Base-by-base conservation (phyloP, 2,113 vertebrate genomes). In the Macaca nemestrina region DNA sequence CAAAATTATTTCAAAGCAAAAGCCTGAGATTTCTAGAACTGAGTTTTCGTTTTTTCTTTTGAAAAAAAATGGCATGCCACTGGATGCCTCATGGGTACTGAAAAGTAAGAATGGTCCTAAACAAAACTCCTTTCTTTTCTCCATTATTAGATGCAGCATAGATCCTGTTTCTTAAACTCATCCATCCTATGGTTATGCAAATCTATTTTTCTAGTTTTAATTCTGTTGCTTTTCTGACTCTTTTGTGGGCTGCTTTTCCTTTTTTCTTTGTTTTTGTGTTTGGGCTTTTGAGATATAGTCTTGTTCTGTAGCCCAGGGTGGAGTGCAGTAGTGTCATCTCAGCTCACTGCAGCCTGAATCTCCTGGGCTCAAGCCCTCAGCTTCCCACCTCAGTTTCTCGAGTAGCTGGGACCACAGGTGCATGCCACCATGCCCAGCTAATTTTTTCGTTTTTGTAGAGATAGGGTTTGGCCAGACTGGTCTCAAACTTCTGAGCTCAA, bases 231-330 rank as follows among this genome's bases (percentile, higher is more conserved):
- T 70, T 73, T 75, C 38, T 70, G 9, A 79, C 50, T 96, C 43
- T 7, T 30, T 23, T 43, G 7, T 2, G 5, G 4, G 1, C 1
- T 64, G 18, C 0, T 38, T 75, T 82, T 27, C 20, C 14, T 57
- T 59, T 48, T 50, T 82, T 81, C 32, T 64, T 64, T 64, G 12
- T 64, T 64, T 14, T 30, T 12, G 12, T 30, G 6, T 64, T 30
- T 64, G 61, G 61, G 61, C 30, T 64, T 64, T 64, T 64, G 27
- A 64, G 61, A 64, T 64, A 30, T 5, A 64, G 27, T 64, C 61
- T 64, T 64, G 30, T 30, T 64, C 61, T 64, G 11, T 30, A 64
- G 61, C 61, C 61, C 27, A 30, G 61, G 27, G 6, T 64, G 27
- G 61, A 64, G 12, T 64, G 27, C 61, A 64, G 6, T 64, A 64